Evolutionary conservation across 2,888 invertebrate species (phyloP).

Genomic region (Amiota mariae): DNA sequence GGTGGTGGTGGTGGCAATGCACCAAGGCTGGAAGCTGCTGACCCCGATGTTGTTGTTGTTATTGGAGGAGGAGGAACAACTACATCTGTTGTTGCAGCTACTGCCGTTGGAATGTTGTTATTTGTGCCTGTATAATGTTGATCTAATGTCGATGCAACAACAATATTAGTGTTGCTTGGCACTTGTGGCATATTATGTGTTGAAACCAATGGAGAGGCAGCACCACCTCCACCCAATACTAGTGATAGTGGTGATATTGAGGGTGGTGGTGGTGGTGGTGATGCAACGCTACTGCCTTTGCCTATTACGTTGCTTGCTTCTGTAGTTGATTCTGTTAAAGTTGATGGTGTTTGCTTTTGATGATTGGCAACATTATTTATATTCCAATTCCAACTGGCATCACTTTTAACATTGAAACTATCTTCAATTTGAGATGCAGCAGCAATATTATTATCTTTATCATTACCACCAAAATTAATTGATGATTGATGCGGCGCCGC

Average conservation of each 20-base stretch:
- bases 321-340: constrained; percentile 39
- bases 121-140: not conserved
- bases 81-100: not conserved
- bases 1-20: constrained; percentile 50
- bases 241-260: not conserved
- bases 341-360: constrained; percentile 37
- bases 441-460: constrained; percentile 23
- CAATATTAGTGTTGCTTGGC: not conserved
- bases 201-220: not conserved
- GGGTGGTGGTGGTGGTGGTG: not conserved
- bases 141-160: not conserved
- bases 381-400: constrained; percentile 60
- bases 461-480: not conserved
- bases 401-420: constrained; percentile 75
- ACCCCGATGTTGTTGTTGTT: constrained; percentile 14
- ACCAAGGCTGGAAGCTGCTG: constrained; percentile 38
- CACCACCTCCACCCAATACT: not conserved
- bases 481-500: constrained; percentile 1
- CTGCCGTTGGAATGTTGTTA: constrained; percentile 13
- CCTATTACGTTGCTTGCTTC: not conserved
- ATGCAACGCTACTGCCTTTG: not conserved
- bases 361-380: constrained; percentile 30
- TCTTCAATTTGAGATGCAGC: constrained; percentile 73
- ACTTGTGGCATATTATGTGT: constrained; percentile 14
- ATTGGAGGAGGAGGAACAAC: constrained; percentile 22